Conservation (phyloP, 2,113 vertebrate species). For the Drymodes brunneopygia region DNA sequence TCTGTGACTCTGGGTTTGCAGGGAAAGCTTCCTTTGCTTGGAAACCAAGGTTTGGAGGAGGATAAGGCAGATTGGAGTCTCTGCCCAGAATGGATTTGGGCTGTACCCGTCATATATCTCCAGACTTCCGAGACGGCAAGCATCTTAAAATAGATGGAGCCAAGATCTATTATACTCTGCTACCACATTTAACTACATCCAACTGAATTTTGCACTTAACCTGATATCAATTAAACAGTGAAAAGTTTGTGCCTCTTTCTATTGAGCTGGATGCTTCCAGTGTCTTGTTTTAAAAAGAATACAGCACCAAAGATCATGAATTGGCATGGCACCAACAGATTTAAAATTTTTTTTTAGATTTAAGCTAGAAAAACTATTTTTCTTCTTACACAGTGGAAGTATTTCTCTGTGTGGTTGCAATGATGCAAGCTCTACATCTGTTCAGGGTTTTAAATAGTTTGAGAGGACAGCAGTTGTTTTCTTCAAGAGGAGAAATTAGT, state of each 20-base stretch:
- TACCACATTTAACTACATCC: slow-evolving; percentile 10
- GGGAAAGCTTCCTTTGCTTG: neutral
- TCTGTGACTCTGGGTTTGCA: neutral
- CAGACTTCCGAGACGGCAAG: neutral
- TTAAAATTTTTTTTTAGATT: neutral
- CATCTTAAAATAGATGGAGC: slow-evolving; percentile 53
- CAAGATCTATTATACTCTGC: slow-evolving; percentile 15
- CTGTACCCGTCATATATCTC: neutral
- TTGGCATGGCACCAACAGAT: neutral
- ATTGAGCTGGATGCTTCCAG: neutral
- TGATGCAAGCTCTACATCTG: slow-evolving; percentile 57
- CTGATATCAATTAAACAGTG: slow-evolving; percentile 24
- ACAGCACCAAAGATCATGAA: neutral
- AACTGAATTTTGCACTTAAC: slow-evolving; percentile 18
- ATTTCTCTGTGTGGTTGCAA: slow-evolving; percentile 47
- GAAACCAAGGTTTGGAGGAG: neutral
- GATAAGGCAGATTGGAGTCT: neutral
- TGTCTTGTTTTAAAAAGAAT: neutral
- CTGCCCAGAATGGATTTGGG: neutral
- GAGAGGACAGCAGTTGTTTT: slow-evolving; percentile 46
- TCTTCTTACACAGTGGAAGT: neutral
- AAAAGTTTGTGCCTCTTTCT: slow-evolving; percentile 4
- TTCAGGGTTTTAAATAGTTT: slow-evolving; percentile 47
- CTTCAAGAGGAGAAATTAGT: slow-evolving; percentile 15
- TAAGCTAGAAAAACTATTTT: slow-evolving; percentile 19